These are phyloP conservation scores for Cirrhinus molitorella DNA, from an alignment of 2,797 vertebrate species.

Conservation along the genomic window DNA sequence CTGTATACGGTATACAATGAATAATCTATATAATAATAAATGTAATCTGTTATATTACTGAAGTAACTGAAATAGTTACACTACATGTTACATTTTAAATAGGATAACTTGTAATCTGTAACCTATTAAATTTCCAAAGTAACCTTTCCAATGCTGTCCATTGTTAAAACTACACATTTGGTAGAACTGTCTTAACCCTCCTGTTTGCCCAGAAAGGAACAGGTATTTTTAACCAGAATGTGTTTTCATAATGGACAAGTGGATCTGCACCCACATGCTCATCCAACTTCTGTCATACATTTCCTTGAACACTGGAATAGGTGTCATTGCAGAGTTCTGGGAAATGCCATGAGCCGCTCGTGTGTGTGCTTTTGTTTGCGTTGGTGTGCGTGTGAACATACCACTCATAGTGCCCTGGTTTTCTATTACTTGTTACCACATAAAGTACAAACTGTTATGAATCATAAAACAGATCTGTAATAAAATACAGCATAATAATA, in stretches of 20 bases:
- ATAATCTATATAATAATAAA: too few relatives aligned
- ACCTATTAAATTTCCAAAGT: too few relatives aligned
- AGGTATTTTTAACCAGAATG: slow-evolving; percentile 19
- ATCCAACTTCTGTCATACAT: not conserved
- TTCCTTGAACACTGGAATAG: not conserved
- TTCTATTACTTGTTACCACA: slow-evolving; percentile 32
- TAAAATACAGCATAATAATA: slow-evolving; percentile 25
- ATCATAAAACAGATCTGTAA: slow-evolving; percentile 24
- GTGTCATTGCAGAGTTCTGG: slow-evolving; percentile 5
- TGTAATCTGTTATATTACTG: too few relatives aligned
- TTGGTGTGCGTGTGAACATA: slow-evolving; percentile 57
- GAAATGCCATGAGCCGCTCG: slow-evolving; percentile 25
- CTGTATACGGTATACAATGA: too few relatives aligned
- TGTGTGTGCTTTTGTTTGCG: slow-evolving; percentile 43
- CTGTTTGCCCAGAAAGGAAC: slow-evolving; percentile 45
- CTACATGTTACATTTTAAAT: too few relatives aligned
- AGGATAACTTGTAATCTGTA: too few relatives aligned
- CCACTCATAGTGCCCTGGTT: slow-evolving; percentile 41
- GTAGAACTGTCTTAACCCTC: slow-evolving; percentile 51
- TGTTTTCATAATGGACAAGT: not conserved
- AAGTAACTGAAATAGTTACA: too few relatives aligned
- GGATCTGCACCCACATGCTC: slow-evolving; percentile 9
- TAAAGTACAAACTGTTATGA: slow-evolving; percentile 27
- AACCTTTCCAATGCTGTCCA: slow-evolving; percentile 8
- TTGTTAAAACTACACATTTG: slow-evolving; percentile 31